phyloP scores from a whole-genome alignment of 2,888 invertebrate species.

The Tetranychus truncatus region DNA sequence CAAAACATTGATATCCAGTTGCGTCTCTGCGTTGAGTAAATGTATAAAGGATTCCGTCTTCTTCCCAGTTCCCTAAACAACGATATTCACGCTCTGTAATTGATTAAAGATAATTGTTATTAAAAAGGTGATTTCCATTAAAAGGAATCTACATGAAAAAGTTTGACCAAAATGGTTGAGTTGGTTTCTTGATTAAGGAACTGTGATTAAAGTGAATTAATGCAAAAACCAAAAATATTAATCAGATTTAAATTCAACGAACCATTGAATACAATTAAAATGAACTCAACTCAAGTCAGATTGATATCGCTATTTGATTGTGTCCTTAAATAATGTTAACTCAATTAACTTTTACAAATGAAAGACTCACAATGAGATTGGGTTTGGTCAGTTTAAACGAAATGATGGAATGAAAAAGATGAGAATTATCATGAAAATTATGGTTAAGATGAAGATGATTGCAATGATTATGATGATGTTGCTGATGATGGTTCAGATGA shows the following conservation, averaged over 20 bases:
- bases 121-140: background rate
- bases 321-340: no score
- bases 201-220: background rate
- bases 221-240: background rate
- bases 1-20: constrained; percentile 46
- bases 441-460: no score
- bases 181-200: background rate
- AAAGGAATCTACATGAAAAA: background rate
- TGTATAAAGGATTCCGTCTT: constrained; percentile 43
- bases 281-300: background rate
- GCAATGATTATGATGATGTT: no score
- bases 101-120: background rate
- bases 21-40: constrained; percentile 46
- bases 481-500: no score
- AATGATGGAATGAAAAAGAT: no score
- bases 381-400: no score
- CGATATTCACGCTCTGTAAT: constrained; percentile 43
- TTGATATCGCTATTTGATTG: background rate
- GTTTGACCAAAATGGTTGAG: background rate
- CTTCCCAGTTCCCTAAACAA: constrained; percentile 48
- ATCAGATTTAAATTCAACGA: constrained; percentile 1
- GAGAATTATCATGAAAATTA: no score
- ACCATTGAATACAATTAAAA: background rate
- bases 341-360: no score
- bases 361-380: no score